Base-by-base conservation (phyloP, 2,113 vertebrate genomes). In the Amphiprion ocellaris region DNA sequence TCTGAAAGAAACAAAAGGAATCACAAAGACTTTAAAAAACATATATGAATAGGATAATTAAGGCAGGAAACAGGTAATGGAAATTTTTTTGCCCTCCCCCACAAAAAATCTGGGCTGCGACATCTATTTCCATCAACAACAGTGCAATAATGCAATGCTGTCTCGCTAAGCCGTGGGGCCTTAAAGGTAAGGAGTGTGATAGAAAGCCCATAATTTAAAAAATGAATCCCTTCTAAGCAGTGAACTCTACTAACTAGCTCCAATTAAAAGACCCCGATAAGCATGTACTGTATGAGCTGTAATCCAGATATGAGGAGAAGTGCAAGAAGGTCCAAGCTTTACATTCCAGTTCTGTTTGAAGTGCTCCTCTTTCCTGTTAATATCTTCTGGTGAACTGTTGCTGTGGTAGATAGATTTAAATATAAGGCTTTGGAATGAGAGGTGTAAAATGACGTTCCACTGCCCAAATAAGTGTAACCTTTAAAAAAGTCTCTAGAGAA, bases 91-190 rank as follows among this genome's bases (percentile, higher is more conserved):
- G 19, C 15, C 33, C 1, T 4, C 11, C 5, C 10, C 10, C 41
- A 1, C 41, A 2, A 4, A 9, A 52, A 17, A 69, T 47, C 24
- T 37, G 11, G 39, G 59, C 15, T 16, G 1, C 2, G 19, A 69
- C 0, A 0, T 46, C 5, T 0, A 16, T 19, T 39, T 69, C 54
- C 17, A 50, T 21, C 19, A 50, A n/a, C 19, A 50, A n/a, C 53
- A 85, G 76, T 81, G 65, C 65, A 70, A 49, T 47, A 85, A 72
- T 81, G 65, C 65, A 65, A 69, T 23, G 41, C 23, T 30, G 60
- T 30, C n/a, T 60, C 47, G 64, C 59, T 28, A 39, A 2, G 41
- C 8, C 1, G 7, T 7, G 12, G 41, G 41, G 41, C 41, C 41
- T 2, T 44, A 15, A 44, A 44, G 41, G 14, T 44, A 44, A 8